A percentile compares a stretch with the other conserved stretches of the same genome.
phyloP scores from a whole-genome alignment of 2,797 vertebrate genomes.

The Glyptemys insculpta region DNA sequence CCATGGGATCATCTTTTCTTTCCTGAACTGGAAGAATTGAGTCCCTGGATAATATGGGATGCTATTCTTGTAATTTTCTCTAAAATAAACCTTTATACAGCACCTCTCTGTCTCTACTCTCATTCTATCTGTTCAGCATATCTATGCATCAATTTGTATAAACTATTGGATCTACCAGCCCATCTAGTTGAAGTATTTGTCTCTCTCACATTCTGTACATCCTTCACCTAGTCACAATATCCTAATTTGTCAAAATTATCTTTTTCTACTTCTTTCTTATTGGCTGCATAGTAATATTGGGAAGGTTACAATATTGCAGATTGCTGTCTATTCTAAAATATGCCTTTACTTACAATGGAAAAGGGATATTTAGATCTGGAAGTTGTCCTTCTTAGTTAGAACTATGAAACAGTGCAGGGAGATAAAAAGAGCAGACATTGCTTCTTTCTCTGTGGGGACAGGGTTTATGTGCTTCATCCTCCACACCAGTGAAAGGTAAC shows the following conservation, averaged over 20 bases:
- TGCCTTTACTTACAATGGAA: neutral
- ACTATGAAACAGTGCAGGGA: neutral
- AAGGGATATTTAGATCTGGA: neutral
- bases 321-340: neutral
- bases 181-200: neutral
- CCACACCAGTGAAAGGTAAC: neutral
- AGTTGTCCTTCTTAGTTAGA: neutral
- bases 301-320: neutral
- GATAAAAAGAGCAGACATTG: neutral
- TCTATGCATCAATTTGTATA: accelerated
- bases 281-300: accelerated
- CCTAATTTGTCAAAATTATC: neutral
- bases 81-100: neutral
- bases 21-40: neutral
- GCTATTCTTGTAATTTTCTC: neutral
- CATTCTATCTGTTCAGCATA: neutral
- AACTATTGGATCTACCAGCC: neutral
- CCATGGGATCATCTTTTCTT: accelerated
- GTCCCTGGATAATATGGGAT: neutral
- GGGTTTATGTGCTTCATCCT: neutral
- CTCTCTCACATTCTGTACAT: neutral
- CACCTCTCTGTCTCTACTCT: neutral
- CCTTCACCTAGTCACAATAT: neutral
- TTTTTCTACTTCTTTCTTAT: neutral
- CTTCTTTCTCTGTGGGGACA: neutral